Evolutionary conservation across 2,113 vertebrate genomes (phyloP).

Genomic region (Tichodroma muraria): DNA sequence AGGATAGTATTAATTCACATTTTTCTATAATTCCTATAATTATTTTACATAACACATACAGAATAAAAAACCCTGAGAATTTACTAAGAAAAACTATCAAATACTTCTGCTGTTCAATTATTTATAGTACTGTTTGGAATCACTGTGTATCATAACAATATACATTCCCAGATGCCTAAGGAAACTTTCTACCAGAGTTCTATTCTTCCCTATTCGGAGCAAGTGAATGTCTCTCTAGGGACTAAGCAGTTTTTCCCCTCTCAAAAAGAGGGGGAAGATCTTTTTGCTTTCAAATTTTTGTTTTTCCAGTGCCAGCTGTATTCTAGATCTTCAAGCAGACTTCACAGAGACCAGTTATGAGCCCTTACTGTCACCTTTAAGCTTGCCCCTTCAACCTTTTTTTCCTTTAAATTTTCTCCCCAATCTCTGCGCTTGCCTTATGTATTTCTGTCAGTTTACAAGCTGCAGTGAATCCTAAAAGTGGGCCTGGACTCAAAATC

Average conservation of each 20-base stretch:
- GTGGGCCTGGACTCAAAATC: neutral
- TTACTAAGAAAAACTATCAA: neutral
- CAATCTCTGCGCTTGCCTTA: neutral
- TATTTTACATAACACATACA: neutral
- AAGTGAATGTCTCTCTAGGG: neutral
- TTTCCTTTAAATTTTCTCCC: neutral
- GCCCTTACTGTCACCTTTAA: neutral
- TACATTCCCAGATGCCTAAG: neutral
- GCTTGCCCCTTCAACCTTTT: neutral
- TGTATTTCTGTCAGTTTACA: neutral
- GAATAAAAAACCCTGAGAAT: neutral
- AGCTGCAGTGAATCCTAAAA: neutral
- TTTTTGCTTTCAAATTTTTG: neutral
- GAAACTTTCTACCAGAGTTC: neutral
- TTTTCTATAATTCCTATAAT: neutral
- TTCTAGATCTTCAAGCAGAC: neutral
- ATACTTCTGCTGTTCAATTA: neutral
- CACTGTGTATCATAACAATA: neutral
- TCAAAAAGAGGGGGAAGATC: rapidly evolving
- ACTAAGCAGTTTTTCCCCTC: neutral
- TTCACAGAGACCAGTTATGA: neutral
- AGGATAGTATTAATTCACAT: neutral
- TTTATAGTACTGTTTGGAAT: neutral
- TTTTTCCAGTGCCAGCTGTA: neutral
- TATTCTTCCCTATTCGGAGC: neutral